These are phyloP conservation scores for Aleiodes leptofemur DNA, from an alignment of 2,888 invertebrate genomes.

Conservation along the genomic window DNA sequence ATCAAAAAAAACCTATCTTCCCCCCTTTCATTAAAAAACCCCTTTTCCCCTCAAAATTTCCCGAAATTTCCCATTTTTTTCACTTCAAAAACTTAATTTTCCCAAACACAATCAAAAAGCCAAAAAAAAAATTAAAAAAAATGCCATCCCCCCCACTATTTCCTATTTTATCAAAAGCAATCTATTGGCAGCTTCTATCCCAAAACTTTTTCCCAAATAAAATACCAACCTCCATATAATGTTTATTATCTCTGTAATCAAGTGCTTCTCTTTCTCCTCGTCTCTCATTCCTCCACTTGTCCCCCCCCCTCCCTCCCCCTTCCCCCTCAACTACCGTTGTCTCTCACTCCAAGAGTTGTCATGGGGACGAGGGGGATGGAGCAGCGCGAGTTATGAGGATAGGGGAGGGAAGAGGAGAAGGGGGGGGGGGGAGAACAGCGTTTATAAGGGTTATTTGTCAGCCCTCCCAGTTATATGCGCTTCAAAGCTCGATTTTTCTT, in stretches of 20 bases:
- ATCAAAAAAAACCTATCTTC: too few relatives aligned
- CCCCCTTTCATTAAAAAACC: too few relatives aligned
- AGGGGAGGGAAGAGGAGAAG: slow-evolving; percentile 46
- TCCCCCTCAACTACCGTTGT: slow-evolving; percentile 45
- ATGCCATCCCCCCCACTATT: too few relatives aligned
- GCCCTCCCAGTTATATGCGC: slow-evolving; percentile 52
- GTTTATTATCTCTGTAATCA: slow-evolving; percentile 74
- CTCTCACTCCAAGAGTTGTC: slow-evolving; percentile 68
- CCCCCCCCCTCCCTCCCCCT: too few relatives aligned
- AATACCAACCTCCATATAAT: slow-evolving; percentile 70
- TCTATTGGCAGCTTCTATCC: too few relatives aligned
- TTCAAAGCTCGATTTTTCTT: slow-evolving; percentile 43
- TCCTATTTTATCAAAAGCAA: too few relatives aligned
- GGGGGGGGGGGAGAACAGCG: slow-evolving; percentile 59
- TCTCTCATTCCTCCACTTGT: slow-evolving; percentile 45
- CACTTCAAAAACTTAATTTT: too few relatives aligned
- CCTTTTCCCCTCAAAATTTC: too few relatives aligned
- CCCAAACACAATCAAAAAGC: slow-evolving; percentile 38
- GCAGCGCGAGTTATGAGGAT: slow-evolving; percentile 54
- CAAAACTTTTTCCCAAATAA: slow-evolving; percentile 60
- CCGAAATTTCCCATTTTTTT: too few relatives aligned
- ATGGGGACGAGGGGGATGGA: slow-evolving; percentile 58
- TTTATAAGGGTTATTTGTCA: slow-evolving; percentile 75
- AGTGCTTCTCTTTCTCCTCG: slow-evolving; percentile 61
- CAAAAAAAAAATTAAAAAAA: too few relatives aligned